Conservation (phyloP, 2,113 vertebrate species). For the Mus spicilegus region DNA sequence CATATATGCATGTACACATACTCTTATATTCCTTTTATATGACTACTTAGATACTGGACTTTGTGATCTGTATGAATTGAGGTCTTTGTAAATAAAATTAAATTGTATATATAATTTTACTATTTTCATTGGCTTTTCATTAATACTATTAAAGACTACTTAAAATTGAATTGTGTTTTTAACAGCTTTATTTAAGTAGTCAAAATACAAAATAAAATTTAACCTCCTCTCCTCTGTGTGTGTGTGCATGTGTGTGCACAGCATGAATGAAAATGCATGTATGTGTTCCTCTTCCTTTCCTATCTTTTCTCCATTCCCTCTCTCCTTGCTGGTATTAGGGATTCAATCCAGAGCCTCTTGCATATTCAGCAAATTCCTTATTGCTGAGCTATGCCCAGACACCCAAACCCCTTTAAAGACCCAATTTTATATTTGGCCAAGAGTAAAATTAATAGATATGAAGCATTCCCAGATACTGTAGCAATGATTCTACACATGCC, state of each 20-base stretch:
- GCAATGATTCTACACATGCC: not conserved
- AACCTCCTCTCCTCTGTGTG: not conserved
- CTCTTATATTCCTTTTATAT: not conserved
- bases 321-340: not conserved
- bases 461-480: not conserved
- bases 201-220: not conserved
- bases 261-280: no score
- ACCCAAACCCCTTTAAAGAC: not conserved
- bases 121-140: constrained; percentile 5
- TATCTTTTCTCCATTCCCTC: not conserved
- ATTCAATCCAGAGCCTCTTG: not conserved
- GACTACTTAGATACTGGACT: not conserved
- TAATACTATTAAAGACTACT: not conserved
- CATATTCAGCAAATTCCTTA: not conserved
- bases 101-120: not conserved
- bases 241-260: not conserved
- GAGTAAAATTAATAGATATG: not conserved
- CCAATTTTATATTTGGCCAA: not conserved
- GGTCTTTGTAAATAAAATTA: not conserved
- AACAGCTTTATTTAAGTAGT: not conserved
- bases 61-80: not conserved
- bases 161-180: not conserved
- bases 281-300: not conserved
- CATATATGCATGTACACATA: not conserved
- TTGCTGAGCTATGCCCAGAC: not conserved